phyloP scores from a whole-genome alignment of 2,888 invertebrate genomes.

The Phortica okadai region DNA sequence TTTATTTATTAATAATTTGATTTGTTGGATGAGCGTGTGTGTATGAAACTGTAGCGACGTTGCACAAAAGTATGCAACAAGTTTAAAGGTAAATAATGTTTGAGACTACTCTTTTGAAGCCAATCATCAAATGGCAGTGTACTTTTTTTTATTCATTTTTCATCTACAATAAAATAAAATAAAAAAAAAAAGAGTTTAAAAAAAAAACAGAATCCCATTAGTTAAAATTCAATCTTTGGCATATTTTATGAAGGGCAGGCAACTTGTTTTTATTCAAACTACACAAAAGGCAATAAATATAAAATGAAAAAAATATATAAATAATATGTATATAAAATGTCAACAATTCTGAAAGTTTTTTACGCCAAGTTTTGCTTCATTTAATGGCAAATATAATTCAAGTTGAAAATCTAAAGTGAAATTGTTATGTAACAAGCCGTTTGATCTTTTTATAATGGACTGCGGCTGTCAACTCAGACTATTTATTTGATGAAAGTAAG shows the following conservation, averaged over 20 bases:
- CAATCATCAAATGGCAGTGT: conserved; percentile 46
- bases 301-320: conserved; percentile 34
- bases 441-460: too few species aligned
- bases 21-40: not conserved
- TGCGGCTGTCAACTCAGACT: too few species aligned
- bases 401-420: too few species aligned
- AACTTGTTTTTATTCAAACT: too few species aligned
- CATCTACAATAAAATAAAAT: conserved; percentile 21
- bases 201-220: too few species aligned
- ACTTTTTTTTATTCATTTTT: conserved; percentile 2
- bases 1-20: not conserved
- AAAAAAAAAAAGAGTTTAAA: not conserved
- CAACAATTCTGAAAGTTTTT: not conserved
- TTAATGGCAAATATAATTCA: too few species aligned
- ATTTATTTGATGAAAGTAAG: too few species aligned
- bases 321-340: not conserved
- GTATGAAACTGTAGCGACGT: conserved; percentile 34
- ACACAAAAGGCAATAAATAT: conserved; percentile 27
- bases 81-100: conserved; percentile 26
- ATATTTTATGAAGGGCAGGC: too few species aligned
- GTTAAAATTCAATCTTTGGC: too few species aligned
- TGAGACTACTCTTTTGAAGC: conserved; percentile 11
- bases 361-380: too few species aligned
- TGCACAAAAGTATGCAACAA: conserved; percentile 18
- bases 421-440: too few species aligned